phyloP scores from a whole-genome alignment of 2,888 invertebrate genomes.

The Mellilla xanthometata region DNA sequence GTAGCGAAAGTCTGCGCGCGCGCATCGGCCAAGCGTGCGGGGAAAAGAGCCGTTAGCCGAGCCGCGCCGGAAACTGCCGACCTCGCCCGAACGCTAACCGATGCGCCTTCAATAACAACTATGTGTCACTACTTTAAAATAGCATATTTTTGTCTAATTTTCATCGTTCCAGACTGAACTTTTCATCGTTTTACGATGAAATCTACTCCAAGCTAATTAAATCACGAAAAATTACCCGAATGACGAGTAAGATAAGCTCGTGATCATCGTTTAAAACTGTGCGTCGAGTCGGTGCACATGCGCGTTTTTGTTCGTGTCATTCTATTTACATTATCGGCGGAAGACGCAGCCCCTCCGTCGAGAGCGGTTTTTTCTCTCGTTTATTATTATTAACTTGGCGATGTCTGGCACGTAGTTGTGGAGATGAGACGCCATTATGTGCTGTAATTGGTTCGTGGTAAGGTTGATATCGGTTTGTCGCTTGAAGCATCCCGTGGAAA shows the following conservation, averaged over 20 bases:
- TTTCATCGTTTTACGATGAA: constrained; percentile 33
- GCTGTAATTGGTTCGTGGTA: constrained; percentile 4
- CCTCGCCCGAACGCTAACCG: constrained; percentile 48
- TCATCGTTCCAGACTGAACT: constrained; percentile 24
- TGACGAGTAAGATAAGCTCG: constrained; percentile 12
- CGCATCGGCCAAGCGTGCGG: constrained; percentile 34
- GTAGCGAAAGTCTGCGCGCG: constrained; percentile 72
- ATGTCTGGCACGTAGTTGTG: constrained; percentile 36
- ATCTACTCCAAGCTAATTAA: constrained; percentile 18
- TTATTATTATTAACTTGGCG: constrained; percentile 77
- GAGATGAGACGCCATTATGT: neutral
- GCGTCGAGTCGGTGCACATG: constrained; percentile 39
- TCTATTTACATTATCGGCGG: constrained; percentile 68
- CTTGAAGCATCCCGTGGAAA: constrained; percentile 13
- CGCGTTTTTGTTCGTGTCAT: constrained; percentile 43
- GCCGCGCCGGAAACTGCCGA: constrained; percentile 61
- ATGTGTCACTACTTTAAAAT: constrained; percentile 40
- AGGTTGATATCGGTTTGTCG: constrained; percentile 7
- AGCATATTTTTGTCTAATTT: constrained; percentile 21
- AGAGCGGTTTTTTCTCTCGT: constrained; percentile 70
- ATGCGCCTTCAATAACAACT: constrained; percentile 51
- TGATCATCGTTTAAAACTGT: constrained; percentile 37
- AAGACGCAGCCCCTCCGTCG: constrained; percentile 72
- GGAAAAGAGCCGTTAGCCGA: constrained; percentile 78
- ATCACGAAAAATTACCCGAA: constrained; percentile 15